Base-by-base conservation (phyloP, 1,140 invertebrate genomes). In the Eupristina koningsbergeri region DNA sequence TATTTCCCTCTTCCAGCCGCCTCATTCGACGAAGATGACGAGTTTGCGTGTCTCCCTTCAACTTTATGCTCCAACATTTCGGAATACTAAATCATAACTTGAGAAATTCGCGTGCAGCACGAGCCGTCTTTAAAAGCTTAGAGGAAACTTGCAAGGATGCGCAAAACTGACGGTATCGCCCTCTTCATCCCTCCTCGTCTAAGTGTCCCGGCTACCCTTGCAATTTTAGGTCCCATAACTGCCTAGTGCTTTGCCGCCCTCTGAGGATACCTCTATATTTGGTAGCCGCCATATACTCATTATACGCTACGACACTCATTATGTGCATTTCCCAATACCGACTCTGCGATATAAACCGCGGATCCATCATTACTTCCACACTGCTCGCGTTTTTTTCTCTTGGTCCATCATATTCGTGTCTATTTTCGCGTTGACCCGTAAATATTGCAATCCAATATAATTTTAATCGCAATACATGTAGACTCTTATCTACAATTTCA, bases 31-130 rank as follows among this genome's bases (percentile, higher is more conserved):
- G 39, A 34, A 19, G 26, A 75, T 5, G 29, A 63, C 36, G 71
- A 71, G 39, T 17, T 13, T 22, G 17, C 15, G 0, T 85, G 76
- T 47, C 64, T 50, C 74, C 83, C 73, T 81, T 41, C 63, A 79
- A 64, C 61, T 71, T 31, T 63, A 73, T 76, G 53, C 73, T 78
- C 64, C 83, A 85, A 73, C 77, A 77, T 80, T 83, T 86, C 84
- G 84, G 85, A 86, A 88, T 86, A 89, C 87, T 91, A 92, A 91
- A 91, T 92, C 90, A 92, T 90, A 91, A 91, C 90, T 91, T 89
- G 90, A 90, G 90, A 91, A 91, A 91, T 91, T 91, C 89, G 86
- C 87, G 87, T 88, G 88, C 87, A 85, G 81, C 85, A 85, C 85
- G 88, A 87, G 87, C 89, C 88, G 91, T 87, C 88, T 90, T 91